These are phyloP conservation scores for Ciconia maguari DNA, from an alignment of 2,113 vertebrate genomes.

Conservation along the genomic window DNA sequence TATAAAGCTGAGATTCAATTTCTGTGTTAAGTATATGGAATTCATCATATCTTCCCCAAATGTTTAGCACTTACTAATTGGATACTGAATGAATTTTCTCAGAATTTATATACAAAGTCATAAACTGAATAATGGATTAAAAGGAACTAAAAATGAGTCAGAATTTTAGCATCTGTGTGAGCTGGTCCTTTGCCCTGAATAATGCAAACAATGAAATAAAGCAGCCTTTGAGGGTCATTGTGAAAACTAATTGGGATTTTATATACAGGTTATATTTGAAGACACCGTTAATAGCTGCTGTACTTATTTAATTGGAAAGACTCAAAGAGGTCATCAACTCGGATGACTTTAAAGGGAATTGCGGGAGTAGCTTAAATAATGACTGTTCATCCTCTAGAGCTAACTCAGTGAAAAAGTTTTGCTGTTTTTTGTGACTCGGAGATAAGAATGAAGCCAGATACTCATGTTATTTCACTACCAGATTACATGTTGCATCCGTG, in stretches of 20 bases:
- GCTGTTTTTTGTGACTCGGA: accelerated
- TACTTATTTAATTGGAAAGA: background rate
- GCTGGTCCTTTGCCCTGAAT: background rate
- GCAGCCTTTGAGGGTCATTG: background rate
- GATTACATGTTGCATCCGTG: accelerated
- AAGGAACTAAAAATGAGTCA: background rate
- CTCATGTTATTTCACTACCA: accelerated
- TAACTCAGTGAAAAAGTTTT: background rate
- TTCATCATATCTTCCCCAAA: background rate
- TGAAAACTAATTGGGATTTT: background rate
- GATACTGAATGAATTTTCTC: background rate
- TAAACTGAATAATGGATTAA: background rate
- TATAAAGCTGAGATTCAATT: background rate
- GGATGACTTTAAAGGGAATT: background rate
- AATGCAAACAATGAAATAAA: background rate
- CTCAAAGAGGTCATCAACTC: background rate
- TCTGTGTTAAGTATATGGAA: background rate
- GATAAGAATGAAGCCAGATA: background rate
- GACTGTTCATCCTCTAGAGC: background rate
- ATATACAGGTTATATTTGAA: background rate
- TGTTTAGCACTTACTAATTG: background rate
- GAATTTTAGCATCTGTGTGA: background rate
- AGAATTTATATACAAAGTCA: background rate
- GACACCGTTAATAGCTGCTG: background rate
- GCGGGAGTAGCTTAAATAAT: background rate